Evolutionary conservation across 2,888 invertebrate genomes (phyloP), one percentile per base, ranked within the genome.

Genomic region (Rhimphoctona megacephalus): DNA sequence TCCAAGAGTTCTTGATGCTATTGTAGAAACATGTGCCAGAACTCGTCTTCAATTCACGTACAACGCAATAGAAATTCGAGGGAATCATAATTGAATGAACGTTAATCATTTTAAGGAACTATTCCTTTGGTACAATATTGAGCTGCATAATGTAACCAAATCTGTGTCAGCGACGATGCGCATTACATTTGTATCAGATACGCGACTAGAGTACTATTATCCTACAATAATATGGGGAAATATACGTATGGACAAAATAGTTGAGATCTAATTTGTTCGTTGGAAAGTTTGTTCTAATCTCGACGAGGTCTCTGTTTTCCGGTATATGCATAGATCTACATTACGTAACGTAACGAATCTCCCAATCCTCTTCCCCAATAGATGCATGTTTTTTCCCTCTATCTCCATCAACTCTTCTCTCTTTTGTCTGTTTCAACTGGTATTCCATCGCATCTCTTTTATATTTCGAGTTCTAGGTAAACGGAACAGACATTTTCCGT

Each of bases 401-500:
- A 57, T 57, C 25, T 57, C 25, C 30, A 61, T 30, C 17, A 17
- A 61, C 14, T 30, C 30, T 4, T 30, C 61, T 6, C 0, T 3
- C 17, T 30, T 19, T 61, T 61, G 30, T 61, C 61, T 17, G 17
- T 30, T 30, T 17, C 25, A 61, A 61, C 61, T 8, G 57, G 5
- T 11, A 3, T 43, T 14, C 25, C 61, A 61, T 61, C 8, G 61
- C 72, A 52, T 73, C 86, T 73, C 57, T 46, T 79, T 77, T 82
- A 33, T 73, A 81, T 70, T 52, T 17, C 61, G 39, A 69, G 73
- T 86, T 81, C 72, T 80, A 66, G 57, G 46, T n/a, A 46, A 78
- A 79, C 83, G 64, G 70, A 84, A 87, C 73, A 33, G 78, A 67
- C 85, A 87, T 89, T 85, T 85, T 85, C 79, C 87, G 25, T 36